A percentile compares a stretch with the other conserved stretches of the same genome.
phyloP scores from a whole-genome alignment of 2,888 invertebrate species.

The Lydus trimaculatus region DNA sequence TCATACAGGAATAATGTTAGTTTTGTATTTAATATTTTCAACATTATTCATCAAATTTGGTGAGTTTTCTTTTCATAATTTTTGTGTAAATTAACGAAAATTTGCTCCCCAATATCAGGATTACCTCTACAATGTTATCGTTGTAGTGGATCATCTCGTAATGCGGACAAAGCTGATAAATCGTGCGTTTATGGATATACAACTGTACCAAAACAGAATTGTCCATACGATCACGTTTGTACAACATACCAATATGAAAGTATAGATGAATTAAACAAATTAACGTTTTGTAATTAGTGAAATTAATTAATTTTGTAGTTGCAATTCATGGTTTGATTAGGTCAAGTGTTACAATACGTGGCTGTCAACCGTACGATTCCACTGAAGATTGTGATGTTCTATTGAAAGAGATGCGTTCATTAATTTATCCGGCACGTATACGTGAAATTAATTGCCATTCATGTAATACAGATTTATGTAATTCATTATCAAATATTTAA shows the following conservation, averaged over 20 bases:
- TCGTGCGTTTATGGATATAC: conserved; percentile 30
- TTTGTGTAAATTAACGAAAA: too few species aligned
- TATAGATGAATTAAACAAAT: conserved; percentile 14
- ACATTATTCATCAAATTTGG: conserved; percentile 8
- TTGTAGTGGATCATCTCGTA: conserved; percentile 28
- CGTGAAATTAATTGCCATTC: conserved; percentile 26
- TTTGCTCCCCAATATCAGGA: too few species aligned
- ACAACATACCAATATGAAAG: conserved; percentile 43
- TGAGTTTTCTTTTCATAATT: conserved; percentile 12
- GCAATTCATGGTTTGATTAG: conserved; percentile 25
- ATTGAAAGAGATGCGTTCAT: conserved; percentile 21
- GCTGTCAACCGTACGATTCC: conserved; percentile 20
- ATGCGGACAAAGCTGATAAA: conserved; percentile 29
- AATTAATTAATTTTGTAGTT: conserved; percentile 18
- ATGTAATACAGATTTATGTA: conserved; percentile 28
- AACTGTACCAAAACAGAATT: conserved; percentile 23
- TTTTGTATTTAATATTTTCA: not conserved
- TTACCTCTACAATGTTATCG: conserved; percentile 24
- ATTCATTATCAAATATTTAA: conserved; percentile 23
- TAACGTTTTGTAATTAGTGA: not conserved
- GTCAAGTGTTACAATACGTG: conserved; percentile 27
- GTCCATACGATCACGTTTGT: conserved; percentile 27
- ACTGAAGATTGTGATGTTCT: conserved; percentile 22
- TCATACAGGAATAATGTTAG: not conserved
- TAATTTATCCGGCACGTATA: conserved; percentile 26